These are phyloP conservation scores for Corythoichthys haematopterus DNA, from an alignment of 2,113 vertebrate genomes.

Conservation along the genomic window DNA sequence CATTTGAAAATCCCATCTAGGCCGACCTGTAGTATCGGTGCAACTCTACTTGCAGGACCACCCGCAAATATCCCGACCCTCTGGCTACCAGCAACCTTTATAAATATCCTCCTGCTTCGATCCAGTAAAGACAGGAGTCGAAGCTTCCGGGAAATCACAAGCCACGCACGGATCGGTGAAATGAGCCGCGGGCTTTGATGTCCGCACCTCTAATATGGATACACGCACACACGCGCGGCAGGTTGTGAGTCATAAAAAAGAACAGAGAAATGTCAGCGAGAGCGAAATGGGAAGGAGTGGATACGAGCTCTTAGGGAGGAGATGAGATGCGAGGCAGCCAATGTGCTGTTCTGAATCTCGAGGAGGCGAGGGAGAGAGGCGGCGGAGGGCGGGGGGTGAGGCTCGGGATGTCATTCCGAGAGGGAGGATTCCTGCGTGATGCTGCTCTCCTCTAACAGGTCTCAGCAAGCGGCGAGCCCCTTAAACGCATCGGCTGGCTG, in stretches of 20 bases:
- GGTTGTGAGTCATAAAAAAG: conserved; percentile 42
- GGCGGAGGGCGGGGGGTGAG: conserved; percentile 29
- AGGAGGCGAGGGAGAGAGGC: conserved; percentile 44
- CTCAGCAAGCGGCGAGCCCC: conserved; percentile 38
- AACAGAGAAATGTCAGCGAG: conserved; percentile 45
- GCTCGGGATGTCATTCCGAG: conserved; percentile 62
- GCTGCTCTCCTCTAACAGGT: conserved; percentile 47
- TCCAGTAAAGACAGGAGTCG: conserved; percentile 6
- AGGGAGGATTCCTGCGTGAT: conserved; percentile 63
- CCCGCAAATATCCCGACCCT: background rate
- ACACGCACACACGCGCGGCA: conserved; percentile 12
- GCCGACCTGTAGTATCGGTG: too few species aligned
- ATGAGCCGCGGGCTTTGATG: conserved; percentile 25
- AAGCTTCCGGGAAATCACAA: conserved; percentile 16
- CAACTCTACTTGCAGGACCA: background rate
- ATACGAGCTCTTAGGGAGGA: conserved; percentile 32
- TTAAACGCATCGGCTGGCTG: conserved; percentile 31
- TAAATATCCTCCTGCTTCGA: background rate
- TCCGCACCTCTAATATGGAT: background rate
- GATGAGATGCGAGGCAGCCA: conserved; percentile 64
- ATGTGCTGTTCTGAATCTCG: conserved; percentile 70
- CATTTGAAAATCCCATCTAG: too few species aligned
- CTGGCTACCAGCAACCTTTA: background rate
- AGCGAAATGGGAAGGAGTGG: conserved; percentile 42
- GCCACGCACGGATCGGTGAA: conserved; percentile 24